Percentiles rank a stretch among this genome's conserved stretches.
phyloP scores from a whole-genome alignment of 2,888 invertebrate genomes.

The Limnephilus marmoratus region DNA sequence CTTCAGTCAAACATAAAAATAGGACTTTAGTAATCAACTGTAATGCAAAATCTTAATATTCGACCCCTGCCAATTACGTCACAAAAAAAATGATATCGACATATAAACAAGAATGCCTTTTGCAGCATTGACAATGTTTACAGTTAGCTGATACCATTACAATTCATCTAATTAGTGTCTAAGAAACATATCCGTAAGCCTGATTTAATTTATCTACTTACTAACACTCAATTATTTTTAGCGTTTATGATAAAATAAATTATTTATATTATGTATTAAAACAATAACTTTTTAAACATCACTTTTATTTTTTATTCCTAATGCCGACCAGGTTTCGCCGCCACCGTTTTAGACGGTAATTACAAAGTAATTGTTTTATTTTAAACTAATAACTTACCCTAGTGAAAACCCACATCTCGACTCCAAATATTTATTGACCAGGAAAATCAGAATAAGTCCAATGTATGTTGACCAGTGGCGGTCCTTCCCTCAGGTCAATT shows the following conservation, averaged over 20 bases:
- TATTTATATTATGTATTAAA: background rate
- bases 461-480: too few relatives aligned
- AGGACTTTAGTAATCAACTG: background rate
- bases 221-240: background rate
- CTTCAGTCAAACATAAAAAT: background rate
- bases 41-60: background rate
- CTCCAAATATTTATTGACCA: background rate
- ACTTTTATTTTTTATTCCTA: too few relatives aligned
- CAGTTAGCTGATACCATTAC: background rate
- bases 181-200: too few relatives aligned
- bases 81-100: background rate
- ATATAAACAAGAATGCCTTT: background rate
- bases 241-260: background rate
- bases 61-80: background rate
- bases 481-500: too few relatives aligned
- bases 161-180: background rate
- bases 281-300: background rate
- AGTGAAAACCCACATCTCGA: background rate
- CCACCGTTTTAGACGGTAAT: too few relatives aligned
- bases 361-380: too few relatives aligned
- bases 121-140: background rate
- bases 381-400: background rate
- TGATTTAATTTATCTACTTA: background rate
- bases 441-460: background rate
- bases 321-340: too few relatives aligned